phyloP scores from a whole-genome alignment of 2,797 vertebrate genomes.

The Anguilla obscura region DNA sequence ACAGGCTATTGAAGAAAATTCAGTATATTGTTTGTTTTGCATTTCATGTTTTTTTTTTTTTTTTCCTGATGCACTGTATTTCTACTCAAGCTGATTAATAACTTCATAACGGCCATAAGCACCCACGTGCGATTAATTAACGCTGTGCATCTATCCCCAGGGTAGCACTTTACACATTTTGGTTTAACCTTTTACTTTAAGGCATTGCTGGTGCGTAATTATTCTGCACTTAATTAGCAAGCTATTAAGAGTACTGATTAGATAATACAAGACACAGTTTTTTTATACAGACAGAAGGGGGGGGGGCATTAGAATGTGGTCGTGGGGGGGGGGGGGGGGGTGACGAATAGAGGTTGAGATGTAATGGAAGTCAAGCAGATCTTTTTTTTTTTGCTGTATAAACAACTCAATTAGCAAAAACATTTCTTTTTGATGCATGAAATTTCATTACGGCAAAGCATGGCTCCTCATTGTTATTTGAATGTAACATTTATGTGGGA shows the following conservation, averaged over 20 bases:
- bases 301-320: not conserved
- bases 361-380: slow-evolving; percentile 29
- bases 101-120: slow-evolving; percentile 47
- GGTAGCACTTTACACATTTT: slow-evolving; percentile 47
- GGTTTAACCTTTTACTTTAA: slow-evolving; percentile 64
- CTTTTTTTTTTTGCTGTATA: slow-evolving; percentile 31
- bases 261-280: slow-evolving; percentile 48
- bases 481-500: not conserved
- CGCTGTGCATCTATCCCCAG: slow-evolving; percentile 54
- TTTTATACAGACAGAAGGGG: slow-evolving; percentile 35
- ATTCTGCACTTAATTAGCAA: slow-evolving; percentile 59
- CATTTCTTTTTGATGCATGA: slow-evolving; percentile 22
- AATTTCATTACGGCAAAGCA: not conserved
- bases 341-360: slow-evolving; percentile 24
- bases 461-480: not conserved
- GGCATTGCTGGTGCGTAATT: slow-evolving; percentile 64
- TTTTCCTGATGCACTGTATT: slow-evolving; percentile 15
- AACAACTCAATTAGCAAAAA: slow-evolving; percentile 39
- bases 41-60: slow-evolving; percentile 10
- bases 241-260: slow-evolving; percentile 59
- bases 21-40: slow-evolving; percentile 1
- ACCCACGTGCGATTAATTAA: slow-evolving; percentile 69
- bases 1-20: no score
- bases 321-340: slow-evolving; percentile 21
- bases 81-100: slow-evolving; percentile 48